phyloP scores from a whole-genome alignment of 1,140 invertebrate genomes.

The Zaprionus kolodkinae region DNA sequence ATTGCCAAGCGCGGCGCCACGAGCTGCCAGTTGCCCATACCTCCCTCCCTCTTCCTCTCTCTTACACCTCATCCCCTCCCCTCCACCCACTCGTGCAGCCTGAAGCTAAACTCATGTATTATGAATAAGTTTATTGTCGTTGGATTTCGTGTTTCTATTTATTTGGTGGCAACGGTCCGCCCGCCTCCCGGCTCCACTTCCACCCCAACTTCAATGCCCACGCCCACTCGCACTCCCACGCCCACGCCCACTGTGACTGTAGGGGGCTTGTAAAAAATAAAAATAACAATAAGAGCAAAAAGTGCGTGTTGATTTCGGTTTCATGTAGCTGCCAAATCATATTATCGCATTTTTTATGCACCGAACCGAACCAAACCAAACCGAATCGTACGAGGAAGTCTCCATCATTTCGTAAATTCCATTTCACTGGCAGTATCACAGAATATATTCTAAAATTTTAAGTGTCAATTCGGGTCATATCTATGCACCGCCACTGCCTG shows the following conservation, averaged over 20 bases:
- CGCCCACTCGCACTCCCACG: too few relatives aligned
- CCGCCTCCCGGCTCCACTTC: not conserved
- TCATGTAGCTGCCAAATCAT: conserved; percentile 74
- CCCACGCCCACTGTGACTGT: not conserved
- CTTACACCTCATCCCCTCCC: not conserved
- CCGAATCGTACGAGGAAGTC: conserved; percentile 3
- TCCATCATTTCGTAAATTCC: conserved; percentile 4
- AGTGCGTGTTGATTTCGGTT: conserved; percentile 65
- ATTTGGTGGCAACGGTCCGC: conserved; percentile 27
- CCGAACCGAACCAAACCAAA: conserved; percentile 8
- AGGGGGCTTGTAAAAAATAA: conserved; percentile 37
- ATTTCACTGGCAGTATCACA: not conserved
- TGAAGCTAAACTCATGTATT: conserved; percentile 65
- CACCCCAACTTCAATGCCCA: not conserved
- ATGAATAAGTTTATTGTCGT: conserved; percentile 77
- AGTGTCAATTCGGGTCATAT: not conserved
- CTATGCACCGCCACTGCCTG: not conserved
- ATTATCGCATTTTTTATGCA: conserved; percentile 75
- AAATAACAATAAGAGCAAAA: conserved; percentile 25
- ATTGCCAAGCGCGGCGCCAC: conserved; percentile 40
- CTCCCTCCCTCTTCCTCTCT: not conserved
- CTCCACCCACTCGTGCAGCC: not conserved
- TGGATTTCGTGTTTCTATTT: conserved; percentile 43
- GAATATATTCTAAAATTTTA: conserved; percentile 1
- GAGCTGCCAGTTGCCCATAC: not conserved